A percentile compares a stretch with the other conserved stretches of the same genome.
phyloP scores from a whole-genome alignment of 2,797 vertebrate genomes.

The Lepus oiostolus region DNA sequence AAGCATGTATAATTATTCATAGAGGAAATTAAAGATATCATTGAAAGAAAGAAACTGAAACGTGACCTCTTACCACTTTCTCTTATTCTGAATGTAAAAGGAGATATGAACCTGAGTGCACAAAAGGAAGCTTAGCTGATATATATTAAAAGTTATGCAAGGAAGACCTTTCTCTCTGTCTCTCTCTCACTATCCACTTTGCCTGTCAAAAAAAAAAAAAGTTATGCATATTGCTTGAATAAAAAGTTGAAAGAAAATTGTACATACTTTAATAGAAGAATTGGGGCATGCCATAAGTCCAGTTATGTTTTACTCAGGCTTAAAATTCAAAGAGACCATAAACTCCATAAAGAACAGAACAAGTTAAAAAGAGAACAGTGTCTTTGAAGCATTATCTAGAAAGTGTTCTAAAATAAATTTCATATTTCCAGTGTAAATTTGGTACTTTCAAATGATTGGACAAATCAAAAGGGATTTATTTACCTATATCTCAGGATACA shows the following conservation, averaged over 20 bases:
- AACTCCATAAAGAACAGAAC: slow-evolving; percentile 46
- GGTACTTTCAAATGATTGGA: background rate
- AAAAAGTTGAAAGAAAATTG: background rate
- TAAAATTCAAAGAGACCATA: background rate
- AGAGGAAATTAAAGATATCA: slow-evolving; percentile 47
- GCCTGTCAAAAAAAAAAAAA: background rate
- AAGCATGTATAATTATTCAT: slow-evolving; percentile 61
- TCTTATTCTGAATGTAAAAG: background rate
- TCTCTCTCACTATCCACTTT: no score
- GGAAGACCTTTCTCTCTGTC: no score
- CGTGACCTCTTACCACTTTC: background rate
- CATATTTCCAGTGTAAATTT: background rate
- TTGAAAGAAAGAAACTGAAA: slow-evolving; percentile 52
- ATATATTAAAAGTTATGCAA: background rate
- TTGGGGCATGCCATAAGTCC: background rate
- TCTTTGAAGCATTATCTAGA: slow-evolving; percentile 25
- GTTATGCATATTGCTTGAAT: slow-evolving; percentile 13
- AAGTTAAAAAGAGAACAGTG: slow-evolving; percentile 37
- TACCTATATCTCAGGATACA: background rate
- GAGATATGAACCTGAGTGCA: background rate
- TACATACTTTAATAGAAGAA: background rate
- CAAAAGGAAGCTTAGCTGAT: background rate
- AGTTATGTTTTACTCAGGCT: slow-evolving; percentile 2
- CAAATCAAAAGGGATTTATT: background rate
- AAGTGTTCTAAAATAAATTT: slow-evolving; percentile 35